A percentile compares a stretch with the other conserved stretches of the same genome.
Evolutionary conservation across 1,140 invertebrate species (phyloP).

Genomic region (Telenomus remus): DNA sequence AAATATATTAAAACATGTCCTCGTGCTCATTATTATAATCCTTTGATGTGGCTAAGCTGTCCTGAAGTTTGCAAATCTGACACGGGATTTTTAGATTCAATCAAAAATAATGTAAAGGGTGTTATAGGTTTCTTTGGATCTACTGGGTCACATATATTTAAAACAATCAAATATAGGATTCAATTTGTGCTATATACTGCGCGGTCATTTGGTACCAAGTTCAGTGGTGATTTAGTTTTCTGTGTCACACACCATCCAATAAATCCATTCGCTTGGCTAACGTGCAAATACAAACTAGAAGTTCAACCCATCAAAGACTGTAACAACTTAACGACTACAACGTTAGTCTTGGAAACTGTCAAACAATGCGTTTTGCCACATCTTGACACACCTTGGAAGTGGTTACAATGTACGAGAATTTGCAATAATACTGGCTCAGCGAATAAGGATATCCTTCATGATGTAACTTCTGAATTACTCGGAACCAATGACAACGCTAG

Average conservation of each 20-base stretch:
- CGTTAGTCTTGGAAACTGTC: constrained; percentile 1
- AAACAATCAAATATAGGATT: background rate
- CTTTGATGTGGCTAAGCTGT: constrained; percentile 16
- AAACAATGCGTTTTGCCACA: constrained; percentile 4
- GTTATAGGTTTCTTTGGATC: background rate
- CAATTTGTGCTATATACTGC: background rate
- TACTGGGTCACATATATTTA: background rate
- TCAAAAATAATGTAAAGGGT: background rate
- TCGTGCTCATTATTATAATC: constrained; percentile 10
- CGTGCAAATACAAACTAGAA: constrained; percentile 4
- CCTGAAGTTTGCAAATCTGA: constrained; percentile 20
- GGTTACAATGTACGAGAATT: constrained; percentile 3
- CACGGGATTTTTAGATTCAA: background rate
- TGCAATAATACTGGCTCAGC: constrained; percentile 17
- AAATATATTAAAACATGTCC: constrained; percentile 6
- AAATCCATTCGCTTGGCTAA: constrained; percentile 10
- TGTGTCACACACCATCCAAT: constrained; percentile 2
- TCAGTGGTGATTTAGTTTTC: background rate
- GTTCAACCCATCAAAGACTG: background rate
- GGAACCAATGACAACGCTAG: background rate
- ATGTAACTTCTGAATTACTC: background rate
- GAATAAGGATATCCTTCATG: constrained; percentile 2
- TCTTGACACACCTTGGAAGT: constrained; percentile 10
- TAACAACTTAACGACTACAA: background rate
- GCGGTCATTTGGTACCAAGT: background rate